phyloP scores from a whole-genome alignment of 2,113 vertebrate genomes.

The Halcyon malimbica region DNA sequence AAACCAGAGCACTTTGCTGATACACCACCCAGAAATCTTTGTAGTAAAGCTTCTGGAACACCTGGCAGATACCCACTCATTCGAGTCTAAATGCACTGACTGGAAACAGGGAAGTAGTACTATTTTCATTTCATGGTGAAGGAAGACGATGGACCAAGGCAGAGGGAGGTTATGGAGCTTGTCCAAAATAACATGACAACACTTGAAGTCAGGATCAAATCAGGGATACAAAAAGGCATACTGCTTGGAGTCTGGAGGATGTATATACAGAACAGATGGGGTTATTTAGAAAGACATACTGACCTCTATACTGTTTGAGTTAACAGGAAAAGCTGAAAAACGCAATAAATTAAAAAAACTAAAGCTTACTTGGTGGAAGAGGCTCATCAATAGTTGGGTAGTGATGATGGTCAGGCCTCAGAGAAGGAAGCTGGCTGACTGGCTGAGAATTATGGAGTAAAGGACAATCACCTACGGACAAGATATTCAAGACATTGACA shows the following conservation, averaged over 20 bases:
- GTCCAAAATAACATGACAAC: not conserved
- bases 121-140: not conserved
- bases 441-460: slow-evolving; percentile 88
- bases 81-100: not conserved
- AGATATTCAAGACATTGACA: slow-evolving; percentile 81
- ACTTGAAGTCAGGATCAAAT: slow-evolving; percentile 6
- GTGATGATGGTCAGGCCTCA: slow-evolving; percentile 93
- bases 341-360: slow-evolving; percentile 71
- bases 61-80: not conserved
- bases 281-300: slow-evolving; percentile 67
- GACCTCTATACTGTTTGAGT: slow-evolving; percentile 66
- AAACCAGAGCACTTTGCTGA: not conserved
- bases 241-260: not conserved
- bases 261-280: slow-evolving; percentile 1
- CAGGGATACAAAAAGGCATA: slow-evolving; percentile 1
- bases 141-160: not conserved
- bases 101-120: not conserved
- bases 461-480: slow-evolving; percentile 84
- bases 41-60: not conserved
- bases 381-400: slow-evolving; percentile 94
- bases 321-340: slow-evolving; percentile 70
- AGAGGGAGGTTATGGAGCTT: not conserved
- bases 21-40: not conserved
- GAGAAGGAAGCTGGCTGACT: slow-evolving; percentile 91
- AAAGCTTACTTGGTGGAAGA: slow-evolving; percentile 98